Base-by-base conservation (phyloP, 2,113 vertebrate species). In the Saguinus midas region DNA sequence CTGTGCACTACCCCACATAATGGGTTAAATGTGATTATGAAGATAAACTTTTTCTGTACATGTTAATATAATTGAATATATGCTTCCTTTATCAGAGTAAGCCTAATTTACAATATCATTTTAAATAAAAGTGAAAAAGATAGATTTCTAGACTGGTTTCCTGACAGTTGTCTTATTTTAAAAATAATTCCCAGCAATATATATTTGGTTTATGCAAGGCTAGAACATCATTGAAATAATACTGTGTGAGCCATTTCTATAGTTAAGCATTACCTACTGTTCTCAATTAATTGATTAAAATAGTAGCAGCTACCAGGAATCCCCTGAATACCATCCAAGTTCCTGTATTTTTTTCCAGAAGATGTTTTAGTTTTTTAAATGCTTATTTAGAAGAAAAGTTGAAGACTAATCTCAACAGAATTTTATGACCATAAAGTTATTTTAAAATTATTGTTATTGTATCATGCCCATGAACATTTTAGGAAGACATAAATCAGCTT, bases 221-320 rank as follows among this genome's bases (percentile, higher is more conserved):
- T 92, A 94, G 94, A 86, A 40, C 7, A 84, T 97, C 82, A 87
- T 58, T 50, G 48, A 64, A 97, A 68, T 37, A 84, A 23, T 55
- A 96, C 57, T 73, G 27, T 9, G 0, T 86, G 45, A 94, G 66
- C 29, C 78, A 90, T 94, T 96, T 94, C 89, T 96, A 48, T 50
- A 55, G 95, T 97, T 96, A 96, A 94, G 13, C 48, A 95, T 95
- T 92, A 93, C 90, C 97, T 96, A 45, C 14, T 76, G 32, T 87
- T 87, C 95, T 96, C 25, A 50, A 72, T 97, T 97, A 96, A 97
- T 93, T 96, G 37, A 98, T 96, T 95, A 92, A 96, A 98, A 98
- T 72, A 93, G 29, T 92, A 95, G 64, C 52, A 92, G 18, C 70
- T 97, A 97, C 91, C 91, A 97, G 81, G 37, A 98, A 96, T 21